A percentile compares a stretch with the other conserved stretches of the same genome.
These are phyloP conservation scores for Chiloscyllium plagiosum DNA, from an alignment of 2,113 vertebrate genomes.

Conservation along the genomic window DNA sequence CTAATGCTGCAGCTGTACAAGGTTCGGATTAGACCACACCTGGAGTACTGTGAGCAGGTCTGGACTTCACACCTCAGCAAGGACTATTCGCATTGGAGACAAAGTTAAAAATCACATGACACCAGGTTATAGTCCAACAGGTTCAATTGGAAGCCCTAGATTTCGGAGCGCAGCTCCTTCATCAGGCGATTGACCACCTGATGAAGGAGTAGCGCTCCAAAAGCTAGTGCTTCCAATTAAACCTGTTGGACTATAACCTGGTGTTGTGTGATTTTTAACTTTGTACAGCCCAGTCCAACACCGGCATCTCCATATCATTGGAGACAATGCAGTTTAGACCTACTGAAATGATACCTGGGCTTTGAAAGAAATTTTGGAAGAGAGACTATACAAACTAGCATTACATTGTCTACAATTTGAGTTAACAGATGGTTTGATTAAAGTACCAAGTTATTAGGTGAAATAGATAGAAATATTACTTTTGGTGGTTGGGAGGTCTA, in stretches of 20 bases:
- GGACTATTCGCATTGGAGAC: neutral
- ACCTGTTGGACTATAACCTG: too few species aligned
- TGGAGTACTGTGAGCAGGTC: neutral
- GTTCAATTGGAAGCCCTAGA: too few species aligned
- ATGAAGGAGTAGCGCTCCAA: too few species aligned
- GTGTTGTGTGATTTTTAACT: too few species aligned
- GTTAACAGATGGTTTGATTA: neutral
- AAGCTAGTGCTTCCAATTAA: too few species aligned
- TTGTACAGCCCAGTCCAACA: too few species aligned
- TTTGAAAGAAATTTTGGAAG: neutral
- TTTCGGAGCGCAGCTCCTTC: too few species aligned
- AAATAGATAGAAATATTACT: neutral
- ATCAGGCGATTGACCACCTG: too few species aligned
- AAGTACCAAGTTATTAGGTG: neutral
- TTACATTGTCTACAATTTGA: neutral
- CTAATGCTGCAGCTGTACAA: neutral
- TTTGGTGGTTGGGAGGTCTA: neutral
- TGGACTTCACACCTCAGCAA: neutral
- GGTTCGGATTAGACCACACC: neutral
- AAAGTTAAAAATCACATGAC: neutral
- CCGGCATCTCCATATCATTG: neutral
- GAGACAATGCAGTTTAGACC: neutral
- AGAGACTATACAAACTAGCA: neutral
- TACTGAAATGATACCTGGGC: neutral
- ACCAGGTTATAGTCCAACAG: too few species aligned